phyloP scores from a whole-genome alignment of 1,140 invertebrate species.

The Pseudomyrmex gracilis region DNA sequence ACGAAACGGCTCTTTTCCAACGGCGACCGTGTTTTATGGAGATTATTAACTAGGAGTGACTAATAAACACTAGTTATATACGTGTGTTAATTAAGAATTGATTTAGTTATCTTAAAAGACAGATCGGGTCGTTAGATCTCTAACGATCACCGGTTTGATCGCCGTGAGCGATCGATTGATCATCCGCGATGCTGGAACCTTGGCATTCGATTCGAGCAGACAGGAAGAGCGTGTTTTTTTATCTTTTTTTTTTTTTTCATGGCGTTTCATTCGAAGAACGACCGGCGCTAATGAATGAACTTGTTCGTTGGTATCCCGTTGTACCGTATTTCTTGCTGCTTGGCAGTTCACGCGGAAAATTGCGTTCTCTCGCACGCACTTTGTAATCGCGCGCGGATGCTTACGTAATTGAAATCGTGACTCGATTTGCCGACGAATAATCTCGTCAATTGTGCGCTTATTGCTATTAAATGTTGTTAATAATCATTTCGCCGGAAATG shows the following conservation, averaged over 20 bases:
- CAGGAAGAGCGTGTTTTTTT: slow-evolving; percentile 41
- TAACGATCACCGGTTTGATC: slow-evolving; percentile 42
- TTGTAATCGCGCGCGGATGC: neutral
- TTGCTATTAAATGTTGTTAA: neutral
- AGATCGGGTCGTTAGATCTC: neutral
- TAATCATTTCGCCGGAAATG: neutral
- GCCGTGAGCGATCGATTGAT: slow-evolving; percentile 58
- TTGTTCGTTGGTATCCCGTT: slow-evolving; percentile 34
- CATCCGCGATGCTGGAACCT: slow-evolving; percentile 38
- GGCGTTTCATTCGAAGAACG: slow-evolving; percentile 16
- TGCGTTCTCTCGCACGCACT: neutral
- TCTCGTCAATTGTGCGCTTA: neutral
- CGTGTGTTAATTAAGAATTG: neutral
- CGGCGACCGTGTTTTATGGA: no score
- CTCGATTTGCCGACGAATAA: slow-evolving; percentile 12
- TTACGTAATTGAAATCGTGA: slow-evolving; percentile 20
- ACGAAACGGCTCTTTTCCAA: no score
- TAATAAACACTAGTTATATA: neutral
- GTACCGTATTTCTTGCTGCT: slow-evolving; percentile 29
- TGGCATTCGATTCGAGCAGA: slow-evolving; percentile 49
- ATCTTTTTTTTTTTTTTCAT: slow-evolving; percentile 9
- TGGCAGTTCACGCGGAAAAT: slow-evolving; percentile 31
- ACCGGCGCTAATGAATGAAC: slow-evolving; percentile 47
- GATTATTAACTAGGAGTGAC: no score
- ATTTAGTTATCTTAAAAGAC: neutral